Base-by-base conservation (phyloP, 2,113 vertebrate species). In the Cinclus cinclus region DNA sequence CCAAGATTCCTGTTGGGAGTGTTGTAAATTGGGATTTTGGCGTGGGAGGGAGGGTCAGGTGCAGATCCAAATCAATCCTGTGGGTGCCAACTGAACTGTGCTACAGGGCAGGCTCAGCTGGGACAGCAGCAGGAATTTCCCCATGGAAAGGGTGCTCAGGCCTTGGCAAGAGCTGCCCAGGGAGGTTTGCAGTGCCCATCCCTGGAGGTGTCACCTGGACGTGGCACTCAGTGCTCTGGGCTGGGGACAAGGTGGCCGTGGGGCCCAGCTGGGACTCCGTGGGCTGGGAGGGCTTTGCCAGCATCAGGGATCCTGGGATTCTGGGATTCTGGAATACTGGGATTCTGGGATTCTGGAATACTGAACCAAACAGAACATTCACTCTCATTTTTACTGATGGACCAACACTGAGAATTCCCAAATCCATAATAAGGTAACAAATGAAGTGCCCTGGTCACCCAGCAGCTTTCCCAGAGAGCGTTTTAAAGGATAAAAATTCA, bases 191-290 rank as follows among this genome's bases (percentile, higher is more conserved):
- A 44, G 49, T 65, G 9, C 39, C 31, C 75, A 41, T 27, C 28
- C 28, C 60, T 76, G 56, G 1, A 59, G 73, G 42, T 75, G 73
- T 3, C 11, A 3, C 6, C 58, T 69, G 64, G 23, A 15, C 2
- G 74, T 62, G 64, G n/a, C 84, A 70, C 64, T 87, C 5, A 78
- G 73, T 37, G 35, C 35, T 37, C 35, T 37, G 35, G 35, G 35
- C 35, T 37, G 58, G 81, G 42, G 12, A 58, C 71, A 76, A 25
- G 62, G 44, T 59, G 83, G n/a, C n/a, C n/a, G n/a, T 37, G 35
- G 35, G 42, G 7, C 13, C 33, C 71, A 59, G 64, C 28, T 78
- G 6, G 71, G 3, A 5, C 37, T 60, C 0, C 5, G 0, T 27
- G 71, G 16, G 3, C 39, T 60, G 8, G 63, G 23, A 87, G 15